Evolutionary conservation across 2,888 invertebrate species (phyloP).

Genomic region (Drosophila nr. perissopoda): DNA sequence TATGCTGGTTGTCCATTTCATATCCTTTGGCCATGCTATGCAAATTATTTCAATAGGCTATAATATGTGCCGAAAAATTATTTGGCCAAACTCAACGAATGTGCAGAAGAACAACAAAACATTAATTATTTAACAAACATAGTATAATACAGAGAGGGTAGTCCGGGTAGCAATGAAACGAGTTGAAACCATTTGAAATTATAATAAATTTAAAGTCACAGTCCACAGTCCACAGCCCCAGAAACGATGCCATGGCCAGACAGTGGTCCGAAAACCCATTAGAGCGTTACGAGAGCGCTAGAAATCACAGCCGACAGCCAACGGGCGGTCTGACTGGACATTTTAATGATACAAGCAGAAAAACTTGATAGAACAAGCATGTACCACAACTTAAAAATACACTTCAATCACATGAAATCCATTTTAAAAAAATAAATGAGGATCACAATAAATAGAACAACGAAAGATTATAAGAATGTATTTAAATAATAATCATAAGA

Average conservation of each 20-base stretch:
- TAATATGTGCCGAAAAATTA: constrained; percentile 77
- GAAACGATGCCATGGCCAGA: constrained; percentile 59
- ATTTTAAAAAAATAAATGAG: not conserved
- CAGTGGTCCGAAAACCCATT: constrained; percentile 60
- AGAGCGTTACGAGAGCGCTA: constrained; percentile 58
- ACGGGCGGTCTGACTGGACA: constrained; percentile 69
- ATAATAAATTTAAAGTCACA: constrained; percentile 71
- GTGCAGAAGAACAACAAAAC: constrained; percentile 69
- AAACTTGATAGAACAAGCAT: constrained; percentile 18
- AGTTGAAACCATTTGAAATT: constrained; percentile 64
- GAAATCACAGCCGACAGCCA: constrained; percentile 67
- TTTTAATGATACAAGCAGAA: constrained; percentile 70
- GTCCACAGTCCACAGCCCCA: constrained; percentile 34
- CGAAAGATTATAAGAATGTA: not conserved
- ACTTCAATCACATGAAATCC: constrained; percentile 12
- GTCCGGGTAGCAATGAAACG: constrained; percentile 12
- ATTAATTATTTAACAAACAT: constrained; percentile 76
- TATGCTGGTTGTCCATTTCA: constrained; percentile 74
- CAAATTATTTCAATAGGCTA: constrained; percentile 77
- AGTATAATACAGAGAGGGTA: not conserved
- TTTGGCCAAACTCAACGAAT: constrained; percentile 62
- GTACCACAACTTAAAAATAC: constrained; percentile 30
- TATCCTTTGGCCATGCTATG: constrained; percentile 74
- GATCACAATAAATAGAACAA: not conserved
- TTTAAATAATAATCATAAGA: too few relatives aligned